Evolutionary conservation across 2,797 vertebrate species (phyloP).

Genomic region (Danio jaintianensis): DNA sequence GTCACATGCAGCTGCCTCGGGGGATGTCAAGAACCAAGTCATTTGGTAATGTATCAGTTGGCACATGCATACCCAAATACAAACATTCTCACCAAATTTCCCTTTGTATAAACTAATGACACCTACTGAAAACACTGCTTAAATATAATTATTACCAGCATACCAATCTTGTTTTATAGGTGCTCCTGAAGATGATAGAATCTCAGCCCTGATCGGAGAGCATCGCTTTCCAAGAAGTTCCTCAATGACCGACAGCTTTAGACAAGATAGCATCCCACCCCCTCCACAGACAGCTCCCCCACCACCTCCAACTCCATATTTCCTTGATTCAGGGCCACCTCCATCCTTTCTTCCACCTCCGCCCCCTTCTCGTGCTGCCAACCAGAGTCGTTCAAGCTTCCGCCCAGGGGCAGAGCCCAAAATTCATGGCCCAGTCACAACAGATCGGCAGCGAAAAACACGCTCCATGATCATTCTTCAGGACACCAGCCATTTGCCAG

Average conservation of each 20-base stretch:
- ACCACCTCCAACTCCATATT: conserved; percentile 89
- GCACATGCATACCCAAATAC: conserved; percentile 9
- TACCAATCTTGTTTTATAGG: conserved; percentile 72
- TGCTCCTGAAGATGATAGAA: conserved; percentile 89
- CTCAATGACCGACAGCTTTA: conserved; percentile 92
- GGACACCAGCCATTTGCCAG: conserved; percentile 85
- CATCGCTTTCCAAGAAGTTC: conserved; percentile 94
- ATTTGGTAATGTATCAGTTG: conserved; percentile 81
- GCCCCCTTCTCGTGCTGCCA: conserved; percentile 87
- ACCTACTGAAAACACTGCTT: not conserved
- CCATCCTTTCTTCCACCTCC: conserved; percentile 94
- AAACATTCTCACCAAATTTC: not conserved
- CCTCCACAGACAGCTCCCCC: conserved; percentile 93
- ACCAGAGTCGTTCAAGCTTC: conserved; percentile 93
- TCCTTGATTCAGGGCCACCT: conserved; percentile 91
- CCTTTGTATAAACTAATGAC: not conserved
- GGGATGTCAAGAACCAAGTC: conserved; percentile 97
- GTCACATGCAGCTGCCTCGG: conserved; percentile 89
- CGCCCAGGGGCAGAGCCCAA: conserved; percentile 92
- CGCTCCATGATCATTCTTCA: conserved; percentile 99
- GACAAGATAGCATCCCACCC: conserved; percentile 89
- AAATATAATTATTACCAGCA: not conserved
- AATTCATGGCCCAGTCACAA: conserved; percentile 82
- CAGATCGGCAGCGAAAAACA: conserved; percentile 92
- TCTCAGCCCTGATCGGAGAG: conserved; percentile 90